A percentile compares a stretch with the other conserved stretches of the same genome.
Conservation (phyloP, 2,797 vertebrate genomes). For the Aulostomus chinensis region DNA sequence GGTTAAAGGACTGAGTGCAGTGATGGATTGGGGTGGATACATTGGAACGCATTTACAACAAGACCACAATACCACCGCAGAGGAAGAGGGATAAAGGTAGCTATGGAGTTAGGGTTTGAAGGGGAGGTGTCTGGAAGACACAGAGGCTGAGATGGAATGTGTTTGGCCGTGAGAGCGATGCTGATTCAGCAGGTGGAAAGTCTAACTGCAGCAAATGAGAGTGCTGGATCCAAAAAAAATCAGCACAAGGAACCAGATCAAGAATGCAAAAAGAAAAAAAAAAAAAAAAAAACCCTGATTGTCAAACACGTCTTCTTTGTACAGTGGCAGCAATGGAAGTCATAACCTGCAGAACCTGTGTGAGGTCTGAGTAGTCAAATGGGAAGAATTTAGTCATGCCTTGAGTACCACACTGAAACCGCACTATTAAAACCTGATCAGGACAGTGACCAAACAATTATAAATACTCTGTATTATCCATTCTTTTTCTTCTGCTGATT, state of each 20-base stretch:
- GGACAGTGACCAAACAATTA: no score
- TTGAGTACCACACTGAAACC: no score
- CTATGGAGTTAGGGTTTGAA: slow-evolving; percentile 20
- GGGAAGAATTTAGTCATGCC: no score
- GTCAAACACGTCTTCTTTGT: slow-evolving; percentile 8
- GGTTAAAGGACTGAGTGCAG: slow-evolving; percentile 59
- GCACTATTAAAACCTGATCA: no score
- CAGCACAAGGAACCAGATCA: no score
- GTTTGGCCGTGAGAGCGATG: not conserved
- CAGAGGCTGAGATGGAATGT: not conserved
- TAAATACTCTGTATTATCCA: no score
- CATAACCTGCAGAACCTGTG: no score
- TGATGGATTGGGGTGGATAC: slow-evolving; percentile 43
- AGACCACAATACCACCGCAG: slow-evolving; percentile 45
- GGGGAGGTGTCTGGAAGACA: not conserved
- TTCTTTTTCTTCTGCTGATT: no score
- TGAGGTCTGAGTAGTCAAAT: no score
- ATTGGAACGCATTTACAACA: slow-evolving; percentile 40
- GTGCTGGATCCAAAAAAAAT: no score
- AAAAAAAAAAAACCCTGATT: slow-evolving; percentile 18
- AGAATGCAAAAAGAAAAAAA: not conserved
- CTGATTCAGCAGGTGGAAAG: not conserved
- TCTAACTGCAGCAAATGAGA: no score
- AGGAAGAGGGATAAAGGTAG: slow-evolving; percentile 28
- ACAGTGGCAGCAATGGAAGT: not conserved